Conservation (phyloP, 1,140 invertebrate genomes). For the Drosophila punjabiensis region DNA sequence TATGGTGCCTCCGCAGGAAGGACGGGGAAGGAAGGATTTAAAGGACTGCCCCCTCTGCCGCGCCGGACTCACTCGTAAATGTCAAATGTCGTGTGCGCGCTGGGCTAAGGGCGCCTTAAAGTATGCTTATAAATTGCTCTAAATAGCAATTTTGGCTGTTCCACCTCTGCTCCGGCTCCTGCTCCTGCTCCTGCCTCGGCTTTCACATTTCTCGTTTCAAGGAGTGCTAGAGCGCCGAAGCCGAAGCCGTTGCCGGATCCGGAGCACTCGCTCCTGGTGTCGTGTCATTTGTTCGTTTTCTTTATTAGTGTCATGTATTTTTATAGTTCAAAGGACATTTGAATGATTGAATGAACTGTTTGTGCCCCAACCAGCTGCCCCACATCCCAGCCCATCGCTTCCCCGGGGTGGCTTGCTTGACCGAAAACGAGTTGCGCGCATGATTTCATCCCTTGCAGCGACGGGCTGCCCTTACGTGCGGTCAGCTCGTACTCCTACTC, state of each 20-base stretch:
- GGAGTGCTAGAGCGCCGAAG: slow-evolving; percentile 29
- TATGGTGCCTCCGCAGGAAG: slow-evolving; percentile 46
- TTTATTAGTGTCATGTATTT: slow-evolving; percentile 86
- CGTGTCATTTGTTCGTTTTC: slow-evolving; percentile 85
- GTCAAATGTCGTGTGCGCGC: slow-evolving; percentile 69
- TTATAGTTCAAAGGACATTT: slow-evolving; percentile 86
- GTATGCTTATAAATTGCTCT: slow-evolving; percentile 82
- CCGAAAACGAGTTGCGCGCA: slow-evolving; percentile 82
- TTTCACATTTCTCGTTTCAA: background rate
- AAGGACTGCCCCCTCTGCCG: background rate
- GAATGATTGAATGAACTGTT: slow-evolving; percentile 85
- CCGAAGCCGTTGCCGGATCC: slow-evolving; percentile 3
- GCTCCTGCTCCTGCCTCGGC: background rate
- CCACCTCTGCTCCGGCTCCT: slow-evolving; percentile 12
- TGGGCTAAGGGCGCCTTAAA: slow-evolving; percentile 63
- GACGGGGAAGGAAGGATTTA: slow-evolving; percentile 41
- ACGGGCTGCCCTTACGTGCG: slow-evolving; percentile 67
- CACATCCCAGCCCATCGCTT: background rate
- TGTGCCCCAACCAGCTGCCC: slow-evolving; percentile 33
- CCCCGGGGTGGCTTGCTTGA: slow-evolving; percentile 44
- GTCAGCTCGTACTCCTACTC: slow-evolving; percentile 56
- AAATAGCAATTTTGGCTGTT: slow-evolving; percentile 73
- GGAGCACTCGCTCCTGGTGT: slow-evolving; percentile 45
- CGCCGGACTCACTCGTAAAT: slow-evolving; percentile 68
- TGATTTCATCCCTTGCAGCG: slow-evolving; percentile 85